A percentile compares a stretch with the other conserved stretches of the same genome.
Conservation (phyloP, 2,113 vertebrate genomes). For the Cryptotis parvus region DNA sequence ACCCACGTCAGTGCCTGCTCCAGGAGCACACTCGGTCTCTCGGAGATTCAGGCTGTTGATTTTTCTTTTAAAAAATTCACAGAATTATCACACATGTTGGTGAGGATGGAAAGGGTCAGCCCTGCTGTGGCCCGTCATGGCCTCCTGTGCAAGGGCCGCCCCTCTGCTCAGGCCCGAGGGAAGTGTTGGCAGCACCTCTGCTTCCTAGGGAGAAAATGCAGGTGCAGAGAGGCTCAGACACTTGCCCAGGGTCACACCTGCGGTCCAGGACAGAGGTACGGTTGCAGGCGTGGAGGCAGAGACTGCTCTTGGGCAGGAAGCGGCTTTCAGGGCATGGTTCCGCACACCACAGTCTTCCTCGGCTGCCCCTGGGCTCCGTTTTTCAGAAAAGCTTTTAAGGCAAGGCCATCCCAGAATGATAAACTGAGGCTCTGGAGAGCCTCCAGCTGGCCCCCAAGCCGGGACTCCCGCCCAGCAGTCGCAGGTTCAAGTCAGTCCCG, state of each 20-base stretch:
- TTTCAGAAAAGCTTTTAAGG: background rate
- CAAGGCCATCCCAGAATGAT: background rate
- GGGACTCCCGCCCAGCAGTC: background rate
- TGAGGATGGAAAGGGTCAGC: background rate
- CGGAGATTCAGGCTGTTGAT: background rate
- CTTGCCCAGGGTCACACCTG: background rate
- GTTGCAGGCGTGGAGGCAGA: background rate
- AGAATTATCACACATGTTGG: no score
- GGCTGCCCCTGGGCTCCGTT: background rate
- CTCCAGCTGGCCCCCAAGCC: background rate
- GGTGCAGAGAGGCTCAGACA: background rate
- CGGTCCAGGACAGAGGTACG: background rate
- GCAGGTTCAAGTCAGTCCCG: background rate
- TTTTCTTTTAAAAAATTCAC: background rate
- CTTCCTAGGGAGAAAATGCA: background rate
- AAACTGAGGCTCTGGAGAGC: background rate
- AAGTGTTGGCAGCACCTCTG: no score
- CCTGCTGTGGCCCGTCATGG: fast-evolving
- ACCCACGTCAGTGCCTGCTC: background rate
- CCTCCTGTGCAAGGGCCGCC: no score
- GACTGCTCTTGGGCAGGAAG: background rate
- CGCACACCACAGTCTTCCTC: no score
- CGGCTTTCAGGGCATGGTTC: background rate
- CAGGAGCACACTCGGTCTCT: fast-evolving
- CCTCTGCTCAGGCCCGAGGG: no score